Conservation (phyloP, 1,140 invertebrate genomes). For the Zeugodacus cucurbitae region DNA sequence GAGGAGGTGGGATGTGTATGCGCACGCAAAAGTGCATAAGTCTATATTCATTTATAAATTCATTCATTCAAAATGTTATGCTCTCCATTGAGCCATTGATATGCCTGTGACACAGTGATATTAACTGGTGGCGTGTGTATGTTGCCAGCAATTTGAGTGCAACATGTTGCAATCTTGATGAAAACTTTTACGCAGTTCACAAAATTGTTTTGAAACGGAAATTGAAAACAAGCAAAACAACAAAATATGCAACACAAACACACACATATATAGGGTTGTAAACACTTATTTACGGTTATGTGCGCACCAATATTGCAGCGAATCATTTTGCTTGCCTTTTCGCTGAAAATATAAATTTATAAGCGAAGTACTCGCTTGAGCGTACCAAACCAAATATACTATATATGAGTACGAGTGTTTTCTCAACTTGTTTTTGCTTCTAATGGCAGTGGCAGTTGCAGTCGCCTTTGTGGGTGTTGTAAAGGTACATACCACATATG, state of each 20-base stretch:
- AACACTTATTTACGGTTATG: background rate
- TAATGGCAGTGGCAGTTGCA: background rate
- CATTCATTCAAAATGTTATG: background rate
- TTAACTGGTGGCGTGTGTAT: background rate
- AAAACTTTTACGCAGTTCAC: background rate
- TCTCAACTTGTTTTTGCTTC: background rate
- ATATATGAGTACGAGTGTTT: too few species aligned
- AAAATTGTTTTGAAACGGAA: slow-evolving; percentile 13
- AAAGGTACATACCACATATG: background rate
- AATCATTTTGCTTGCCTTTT: background rate
- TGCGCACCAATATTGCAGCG: background rate
- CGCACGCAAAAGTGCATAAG: background rate
- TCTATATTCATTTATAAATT: background rate
- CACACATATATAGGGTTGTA: background rate
- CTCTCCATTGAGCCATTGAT: background rate
- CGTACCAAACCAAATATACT: background rate
- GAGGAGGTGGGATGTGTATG: too few species aligned
- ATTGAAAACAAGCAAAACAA: slow-evolving; percentile 13
- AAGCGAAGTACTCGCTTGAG: background rate
- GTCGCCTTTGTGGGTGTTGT: background rate
- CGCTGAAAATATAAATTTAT: background rate
- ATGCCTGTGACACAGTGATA: background rate
- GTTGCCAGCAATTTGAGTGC: background rate
- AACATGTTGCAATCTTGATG: slow-evolving; percentile 17
- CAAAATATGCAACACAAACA: background rate